Base-by-base conservation (phyloP, 2,888 invertebrate genomes). In the Heliconius charithonia region DNA sequence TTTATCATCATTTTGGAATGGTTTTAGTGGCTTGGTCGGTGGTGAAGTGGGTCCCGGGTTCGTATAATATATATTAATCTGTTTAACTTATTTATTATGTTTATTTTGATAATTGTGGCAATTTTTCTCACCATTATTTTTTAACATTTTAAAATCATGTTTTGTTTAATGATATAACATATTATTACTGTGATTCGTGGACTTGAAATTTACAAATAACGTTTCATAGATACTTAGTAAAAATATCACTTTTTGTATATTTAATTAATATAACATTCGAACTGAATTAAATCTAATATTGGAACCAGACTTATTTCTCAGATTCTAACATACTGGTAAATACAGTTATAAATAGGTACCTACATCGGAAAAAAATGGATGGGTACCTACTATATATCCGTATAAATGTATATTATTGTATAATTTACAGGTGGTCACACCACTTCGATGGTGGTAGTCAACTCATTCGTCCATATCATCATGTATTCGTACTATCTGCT, bases 1-100 rank as follows among this genome's bases (percentile, higher is more conserved):
- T 98, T 9, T 98, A 98, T 87, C 98, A 98, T 89, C 98, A 98
- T 88, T 96, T 96, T 45, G 96, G 96, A 75, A 96, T 96, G 97
- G 96, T 96, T 65, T 88, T 95, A 59, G 96, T 95, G 63, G 95
- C 95, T 80, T 98, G 97, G 98, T 91, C 92, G 13, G 95, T 95
- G 0, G 95, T 96, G 0, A 97, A 97, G 91, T 97, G 96, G 93
- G 89, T 97, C 65, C 96, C 97, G 89, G 96, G 96, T 95, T 87
- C 67, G 76, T 67, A 78, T 56, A 13, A n/a, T 3, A 19, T 25
- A 27, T 25, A 19, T 7, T 29, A 12, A 56, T 29, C 2, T 1
- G 10, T 22, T 19, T 27, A 70, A 16, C 16, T 16, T 45, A 45
- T 45, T 45, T 45, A 7, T 29, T 25, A 19, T 19, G 1, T 71